Base-by-base conservation (phyloP, 2,113 vertebrate genomes). In the Podocnemis expansa region DNA sequence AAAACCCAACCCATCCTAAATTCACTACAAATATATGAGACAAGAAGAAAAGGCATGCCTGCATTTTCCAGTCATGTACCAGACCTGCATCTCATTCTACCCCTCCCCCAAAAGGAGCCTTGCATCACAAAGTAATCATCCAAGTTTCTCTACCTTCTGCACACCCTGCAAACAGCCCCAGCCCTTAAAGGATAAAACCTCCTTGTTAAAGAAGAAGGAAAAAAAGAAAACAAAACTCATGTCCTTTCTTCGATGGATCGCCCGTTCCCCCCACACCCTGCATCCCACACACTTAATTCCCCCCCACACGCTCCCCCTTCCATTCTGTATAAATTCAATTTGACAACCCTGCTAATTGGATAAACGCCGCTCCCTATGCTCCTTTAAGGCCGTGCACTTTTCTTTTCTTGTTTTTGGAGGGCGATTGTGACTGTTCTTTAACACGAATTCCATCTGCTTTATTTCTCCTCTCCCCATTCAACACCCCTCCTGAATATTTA, bases 291-390 rank as follows among this genome's bases (percentile, higher is more conserved):
- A 97, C 97, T 97, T 97, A 97, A 97, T 96, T 97, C 97, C 58
- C 97, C 97, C 93, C 90, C 88, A 87, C 78, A 79, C 47, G 47
- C 94, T 96, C 95, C 97, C 86, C 94, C 91, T 93, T 97, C 97
- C 97, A 98, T 96, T 96, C 97, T 98, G 98, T 98, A 99, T 99
- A 99, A 99, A 99, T 99, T 99, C 99, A 99, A 98, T 99, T 98
- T 99, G 99, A 99, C 99, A 99, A 99, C 98, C 99, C 98, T 99
- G 98, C 99, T 99, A 98, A 99, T 99, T 99, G 99, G 99, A 99
- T 99, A 99, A 99, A 99, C 88, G 94, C 91, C 96, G 96, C 98
- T 98, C 96, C 96, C 97, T 97, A 96, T 94, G 95, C 97, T 98
- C 98, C 97, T 98, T 97, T 98, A 98, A 98, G 98, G 98, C 98